Conservation (phyloP, 2,797 vertebrate species). For the Acropternis orthonyx region DNA sequence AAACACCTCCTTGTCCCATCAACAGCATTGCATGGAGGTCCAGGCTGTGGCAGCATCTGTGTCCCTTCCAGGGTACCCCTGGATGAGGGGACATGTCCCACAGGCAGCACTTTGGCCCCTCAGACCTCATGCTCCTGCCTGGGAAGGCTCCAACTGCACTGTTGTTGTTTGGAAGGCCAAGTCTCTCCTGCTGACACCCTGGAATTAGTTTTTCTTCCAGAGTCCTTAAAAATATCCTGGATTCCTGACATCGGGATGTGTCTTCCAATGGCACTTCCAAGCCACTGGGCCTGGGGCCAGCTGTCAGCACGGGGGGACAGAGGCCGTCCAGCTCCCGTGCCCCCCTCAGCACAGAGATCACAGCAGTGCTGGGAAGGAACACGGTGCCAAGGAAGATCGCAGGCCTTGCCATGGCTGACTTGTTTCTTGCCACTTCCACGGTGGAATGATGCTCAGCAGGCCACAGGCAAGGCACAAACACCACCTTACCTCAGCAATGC, state of each 20-base stretch:
- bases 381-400: background rate
- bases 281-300: background rate
- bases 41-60: no score
- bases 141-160: background rate
- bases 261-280: background rate
- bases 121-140: rapidly evolving
- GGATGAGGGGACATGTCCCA: rapidly evolving
- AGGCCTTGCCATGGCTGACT: background rate
- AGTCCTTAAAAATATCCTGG: slow-evolving; percentile 44
- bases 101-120: background rate
- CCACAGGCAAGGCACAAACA: rapidly evolving
- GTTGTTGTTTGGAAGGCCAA: slow-evolving; percentile 35
- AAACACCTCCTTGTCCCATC: rapidly evolving
- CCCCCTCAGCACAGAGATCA: background rate
- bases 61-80: background rate
- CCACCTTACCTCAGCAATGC: background rate
- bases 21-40: background rate
- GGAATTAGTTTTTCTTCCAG: slow-evolving; percentile 48
- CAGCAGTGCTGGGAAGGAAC: background rate
- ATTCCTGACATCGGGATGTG: background rate
- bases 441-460: background rate
- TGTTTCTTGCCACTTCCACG: rapidly evolving
- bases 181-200: background rate
- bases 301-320: background rate
- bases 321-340: background rate